phyloP scores from a whole-genome alignment of 2,797 vertebrate species.

The Sebastes variabilis region DNA sequence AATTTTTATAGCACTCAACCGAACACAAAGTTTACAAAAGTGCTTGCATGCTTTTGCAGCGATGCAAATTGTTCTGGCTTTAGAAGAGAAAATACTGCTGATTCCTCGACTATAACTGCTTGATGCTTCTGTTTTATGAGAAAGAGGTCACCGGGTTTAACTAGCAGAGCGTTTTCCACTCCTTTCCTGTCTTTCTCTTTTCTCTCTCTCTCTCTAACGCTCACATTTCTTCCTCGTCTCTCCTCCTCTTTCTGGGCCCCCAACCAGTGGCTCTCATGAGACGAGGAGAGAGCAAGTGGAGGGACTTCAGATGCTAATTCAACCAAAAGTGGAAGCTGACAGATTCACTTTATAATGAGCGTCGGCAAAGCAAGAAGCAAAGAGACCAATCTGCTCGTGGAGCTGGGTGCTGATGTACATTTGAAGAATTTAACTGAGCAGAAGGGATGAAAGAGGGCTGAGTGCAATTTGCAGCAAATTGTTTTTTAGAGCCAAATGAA shows the following conservation, averaged over 20 bases:
- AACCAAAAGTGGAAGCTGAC: constrained; percentile 63
- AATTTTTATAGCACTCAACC: constrained; percentile 30
- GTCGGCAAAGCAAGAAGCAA: constrained; percentile 44
- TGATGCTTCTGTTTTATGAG: constrained; percentile 28
- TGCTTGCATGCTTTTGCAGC: constrained; percentile 8
- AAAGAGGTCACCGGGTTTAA: constrained; percentile 68
- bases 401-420: constrained; percentile 24
- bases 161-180: constrained; percentile 32
- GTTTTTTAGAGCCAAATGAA: constrained; percentile 5
- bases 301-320: constrained; percentile 64
- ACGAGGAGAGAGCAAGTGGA: constrained; percentile 48
- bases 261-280: constrained; percentile 32
- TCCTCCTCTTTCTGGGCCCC: constrained; percentile 20
- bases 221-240: constrained; percentile 44
- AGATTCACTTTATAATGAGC: constrained; percentile 68
- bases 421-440: constrained; percentile 23
- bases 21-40: constrained; percentile 42
- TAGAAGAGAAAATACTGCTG: constrained; percentile 15
- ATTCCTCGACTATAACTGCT: constrained; percentile 28
- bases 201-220: constrained; percentile 48
- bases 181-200: constrained; percentile 9
- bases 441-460: constrained; percentile 5
- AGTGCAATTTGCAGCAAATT: constrained; percentile 8
- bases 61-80: constrained; percentile 37
- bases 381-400: constrained; percentile 31